A percentile compares a stretch with the other conserved stretches of the same genome.
phyloP scores from a whole-genome alignment of 2,888 invertebrate species.

The Camponotus fellah region DNA sequence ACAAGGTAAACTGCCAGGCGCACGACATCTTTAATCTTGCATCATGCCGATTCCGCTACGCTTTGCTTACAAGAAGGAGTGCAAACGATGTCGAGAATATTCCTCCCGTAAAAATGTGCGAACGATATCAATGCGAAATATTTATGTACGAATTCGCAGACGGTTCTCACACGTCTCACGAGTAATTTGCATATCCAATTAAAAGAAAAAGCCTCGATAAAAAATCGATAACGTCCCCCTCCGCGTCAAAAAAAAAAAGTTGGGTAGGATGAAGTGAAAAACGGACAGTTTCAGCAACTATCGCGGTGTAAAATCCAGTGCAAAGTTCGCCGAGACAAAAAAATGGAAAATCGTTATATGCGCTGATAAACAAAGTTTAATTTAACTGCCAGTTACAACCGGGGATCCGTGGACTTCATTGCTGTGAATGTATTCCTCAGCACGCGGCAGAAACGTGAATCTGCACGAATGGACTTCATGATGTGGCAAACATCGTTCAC shows the following conservation, averaged over 20 bases:
- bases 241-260: neutral
- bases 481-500: slow-evolving; percentile 65
- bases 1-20: slow-evolving; percentile 89
- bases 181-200: slow-evolving; percentile 12
- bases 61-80: neutral
- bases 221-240: neutral
- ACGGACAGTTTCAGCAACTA: slow-evolving; percentile 15
- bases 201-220: neutral
- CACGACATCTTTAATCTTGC: slow-evolving; percentile 50
- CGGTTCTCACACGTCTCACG: neutral
- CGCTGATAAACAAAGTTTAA: slow-evolving; percentile 61
- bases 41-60: slow-evolving; percentile 14
- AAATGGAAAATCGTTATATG: slow-evolving; percentile 48
- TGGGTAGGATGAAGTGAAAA: slow-evolving; percentile 9
- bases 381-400: slow-evolving; percentile 55
- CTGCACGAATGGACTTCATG: slow-evolving; percentile 59
- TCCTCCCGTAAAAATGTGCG: neutral
- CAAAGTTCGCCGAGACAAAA: slow-evolving; percentile 27
- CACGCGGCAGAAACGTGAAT: slow-evolving; percentile 51
- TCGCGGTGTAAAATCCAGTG: neutral
- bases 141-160: neutral
- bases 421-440: slow-evolving; percentile 59
- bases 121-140: neutral
- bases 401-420: slow-evolving; percentile 53
- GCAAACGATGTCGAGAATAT: slow-evolving; percentile 10